Conservation (phyloP, 92 coral and sea anemone genomes). For the Micromussa lordhowensis region DNA sequence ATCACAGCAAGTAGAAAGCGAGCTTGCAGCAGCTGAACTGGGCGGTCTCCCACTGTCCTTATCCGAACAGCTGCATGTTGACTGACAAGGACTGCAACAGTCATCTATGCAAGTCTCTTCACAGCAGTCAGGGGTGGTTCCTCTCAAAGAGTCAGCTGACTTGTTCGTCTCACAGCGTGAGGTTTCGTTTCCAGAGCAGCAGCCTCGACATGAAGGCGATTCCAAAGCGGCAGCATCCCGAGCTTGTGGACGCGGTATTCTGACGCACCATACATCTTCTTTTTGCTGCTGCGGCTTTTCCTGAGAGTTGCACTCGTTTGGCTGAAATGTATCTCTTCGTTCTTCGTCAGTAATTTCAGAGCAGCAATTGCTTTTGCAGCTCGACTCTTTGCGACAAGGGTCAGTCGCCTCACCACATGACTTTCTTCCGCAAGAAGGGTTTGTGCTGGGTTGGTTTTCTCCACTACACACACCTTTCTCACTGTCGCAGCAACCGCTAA, state of each 20-base stretch:
- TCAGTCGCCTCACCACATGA: not conserved
- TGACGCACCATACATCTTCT: not conserved
- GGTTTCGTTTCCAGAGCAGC: slow-evolving; percentile 4
- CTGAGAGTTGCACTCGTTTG: not conserved
- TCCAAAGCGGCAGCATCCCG: not conserved
- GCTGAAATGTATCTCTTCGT: not conserved
- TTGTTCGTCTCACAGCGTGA: not conserved
- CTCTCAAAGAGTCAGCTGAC: not conserved
- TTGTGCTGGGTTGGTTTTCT: not conserved
- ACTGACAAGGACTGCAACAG: slow-evolving; percentile 15
- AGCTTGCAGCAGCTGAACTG: slow-evolving; percentile 18
- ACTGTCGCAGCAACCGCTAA: not conserved
- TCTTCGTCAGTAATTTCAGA: not conserved
- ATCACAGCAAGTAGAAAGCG: slow-evolving; percentile 15
- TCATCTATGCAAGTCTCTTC: not conserved
- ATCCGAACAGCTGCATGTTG: not conserved
- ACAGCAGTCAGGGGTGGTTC: slow-evolving; percentile 8
- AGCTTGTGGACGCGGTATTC: not conserved
- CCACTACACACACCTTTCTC: slow-evolving; percentile 1
- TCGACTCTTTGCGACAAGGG: not conserved
- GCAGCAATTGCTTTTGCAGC: slow-evolving; percentile 11
- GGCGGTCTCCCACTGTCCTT: slow-evolving; percentile 12
- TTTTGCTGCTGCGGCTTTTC: not conserved
- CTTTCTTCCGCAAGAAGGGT: not conserved
- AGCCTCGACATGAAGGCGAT: slow-evolving; percentile 21